Evolutionary conservation across 1,140 invertebrate species (phyloP).

Genomic region (Bombus breviceps): DNA sequence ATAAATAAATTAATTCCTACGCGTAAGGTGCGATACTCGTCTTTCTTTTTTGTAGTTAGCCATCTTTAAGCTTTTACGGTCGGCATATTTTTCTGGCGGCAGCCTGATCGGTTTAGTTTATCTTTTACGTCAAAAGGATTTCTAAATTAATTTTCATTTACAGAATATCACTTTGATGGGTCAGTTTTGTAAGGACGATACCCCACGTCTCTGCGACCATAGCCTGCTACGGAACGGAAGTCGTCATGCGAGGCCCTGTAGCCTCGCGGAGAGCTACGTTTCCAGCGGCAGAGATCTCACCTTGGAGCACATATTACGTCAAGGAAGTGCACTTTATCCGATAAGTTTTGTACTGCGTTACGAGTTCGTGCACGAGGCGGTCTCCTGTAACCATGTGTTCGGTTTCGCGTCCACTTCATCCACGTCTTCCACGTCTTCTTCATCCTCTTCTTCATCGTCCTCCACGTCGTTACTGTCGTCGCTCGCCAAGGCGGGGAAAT

Average conservation of each 20-base stretch:
- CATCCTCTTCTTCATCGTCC: slow-evolving; percentile 40
- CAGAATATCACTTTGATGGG: slow-evolving; percentile 86
- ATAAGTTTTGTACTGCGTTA: slow-evolving; percentile 90
- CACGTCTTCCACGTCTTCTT: slow-evolving; percentile 73
- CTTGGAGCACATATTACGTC: slow-evolving; percentile 88
- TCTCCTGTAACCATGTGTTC: slow-evolving; percentile 85
- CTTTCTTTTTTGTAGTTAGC: no score
- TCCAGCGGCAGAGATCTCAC: slow-evolving; percentile 88
- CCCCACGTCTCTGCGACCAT: slow-evolving; percentile 89
- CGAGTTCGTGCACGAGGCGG: slow-evolving; percentile 88
- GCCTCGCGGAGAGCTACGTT: slow-evolving; percentile 90
- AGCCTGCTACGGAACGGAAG: slow-evolving; percentile 89
- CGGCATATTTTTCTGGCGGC: no score
- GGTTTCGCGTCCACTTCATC: slow-evolving; percentile 75
- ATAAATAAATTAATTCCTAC: slow-evolving; percentile 74
- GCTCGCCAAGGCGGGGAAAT: slow-evolving; percentile 83
- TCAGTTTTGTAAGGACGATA: slow-evolving; percentile 90
- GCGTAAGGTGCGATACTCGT: slow-evolving; percentile 69
- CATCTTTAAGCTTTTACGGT: no score
- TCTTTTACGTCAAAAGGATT: not conserved
- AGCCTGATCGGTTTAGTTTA: no score
- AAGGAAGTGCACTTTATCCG: slow-evolving; percentile 90
- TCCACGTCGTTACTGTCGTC: slow-evolving; percentile 54
- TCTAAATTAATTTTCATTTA: not conserved
- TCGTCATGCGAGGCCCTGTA: slow-evolving; percentile 88